Percentiles rank a stretch among this genome's conserved stretches.
These are phyloP conservation scores for Torymus texanus DNA, from an alignment of 2,888 invertebrate genomes.

Conservation along the genomic window DNA sequence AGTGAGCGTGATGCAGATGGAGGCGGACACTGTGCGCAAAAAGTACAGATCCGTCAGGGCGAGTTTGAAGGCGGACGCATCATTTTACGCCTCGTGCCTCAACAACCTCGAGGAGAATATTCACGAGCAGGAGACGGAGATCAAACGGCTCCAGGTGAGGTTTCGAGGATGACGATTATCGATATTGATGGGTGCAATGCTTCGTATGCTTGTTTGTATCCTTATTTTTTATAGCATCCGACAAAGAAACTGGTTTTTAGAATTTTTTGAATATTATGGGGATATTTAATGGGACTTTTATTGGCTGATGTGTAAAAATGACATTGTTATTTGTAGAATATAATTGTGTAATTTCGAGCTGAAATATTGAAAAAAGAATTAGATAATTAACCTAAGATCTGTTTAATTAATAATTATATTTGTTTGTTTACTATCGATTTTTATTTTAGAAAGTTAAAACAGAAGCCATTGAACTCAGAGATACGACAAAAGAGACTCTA, in stretches of 20 bases:
- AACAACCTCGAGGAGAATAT: conserved; percentile 82
- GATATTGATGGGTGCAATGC: background rate
- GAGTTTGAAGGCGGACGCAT: conserved; percentile 68
- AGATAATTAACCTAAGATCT: too few species aligned
- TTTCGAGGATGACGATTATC: conserved; percentile 1
- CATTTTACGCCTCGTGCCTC: conserved; percentile 76
- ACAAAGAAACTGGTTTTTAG: too few species aligned
- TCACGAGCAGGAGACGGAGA: conserved; percentile 83
- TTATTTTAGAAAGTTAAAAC: conserved; percentile 80
- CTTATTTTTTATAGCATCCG: too few species aligned
- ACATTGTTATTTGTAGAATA: too few species aligned
- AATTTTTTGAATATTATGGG: too few species aligned
- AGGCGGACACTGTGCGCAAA: conserved; percentile 86
- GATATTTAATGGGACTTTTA: too few species aligned
- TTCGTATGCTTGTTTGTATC: background rate
- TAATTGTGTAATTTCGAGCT: too few species aligned
- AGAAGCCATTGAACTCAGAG: conserved; percentile 84
- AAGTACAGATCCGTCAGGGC: conserved; percentile 85
- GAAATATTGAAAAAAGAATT: too few species aligned
- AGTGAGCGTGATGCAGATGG: conserved; percentile 87
- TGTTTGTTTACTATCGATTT: background rate
- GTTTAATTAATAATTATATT: too few species aligned
- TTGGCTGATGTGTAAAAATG: too few species aligned
- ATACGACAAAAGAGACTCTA: conserved; percentile 82
- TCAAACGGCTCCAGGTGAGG: conserved; percentile 82